Evolutionary conservation across 2,113 vertebrate species (phyloP).

Genomic region (Corydoras maculifer): DNA sequence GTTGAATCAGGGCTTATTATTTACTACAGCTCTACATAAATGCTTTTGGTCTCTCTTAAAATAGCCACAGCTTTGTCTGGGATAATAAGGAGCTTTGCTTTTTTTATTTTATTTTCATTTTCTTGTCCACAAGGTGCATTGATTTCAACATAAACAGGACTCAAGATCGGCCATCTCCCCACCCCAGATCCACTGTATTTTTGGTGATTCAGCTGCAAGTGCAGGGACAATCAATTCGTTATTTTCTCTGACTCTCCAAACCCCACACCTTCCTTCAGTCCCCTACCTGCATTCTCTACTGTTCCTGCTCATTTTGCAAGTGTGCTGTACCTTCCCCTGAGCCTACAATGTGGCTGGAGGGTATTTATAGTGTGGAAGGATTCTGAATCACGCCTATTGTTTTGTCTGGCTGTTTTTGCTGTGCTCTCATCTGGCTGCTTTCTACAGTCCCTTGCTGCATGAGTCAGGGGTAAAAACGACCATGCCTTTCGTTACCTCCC

Average conservation of each 20-base stretch:
- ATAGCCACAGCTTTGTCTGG: not conserved
- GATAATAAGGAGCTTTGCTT: not conserved
- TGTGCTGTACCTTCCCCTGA: slow-evolving; percentile 13
- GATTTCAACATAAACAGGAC: slow-evolving; percentile 14
- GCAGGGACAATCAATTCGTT: slow-evolving; percentile 23
- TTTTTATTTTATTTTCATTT: not conserved
- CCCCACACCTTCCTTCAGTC: not conserved
- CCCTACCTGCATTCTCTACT: not conserved
- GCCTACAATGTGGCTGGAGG: slow-evolving; percentile 7
- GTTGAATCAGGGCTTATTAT: slow-evolving; percentile 7
- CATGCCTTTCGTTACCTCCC: slow-evolving; percentile 39
- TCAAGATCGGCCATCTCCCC: not conserved
- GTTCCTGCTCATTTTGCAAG: slow-evolving; percentile 1
- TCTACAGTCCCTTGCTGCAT: slow-evolving; percentile 46
- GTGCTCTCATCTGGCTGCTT: slow-evolving; percentile 48
- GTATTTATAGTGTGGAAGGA: slow-evolving; percentile 55
- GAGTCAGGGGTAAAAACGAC: slow-evolving; percentile 47
- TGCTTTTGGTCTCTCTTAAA: slow-evolving; percentile 3
- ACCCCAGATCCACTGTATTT: slow-evolving; percentile 8
- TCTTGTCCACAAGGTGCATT: not conserved
- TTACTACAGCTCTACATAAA: slow-evolving; percentile 2
- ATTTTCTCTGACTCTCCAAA: slow-evolving; percentile 1
- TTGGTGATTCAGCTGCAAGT: slow-evolving; percentile 19
- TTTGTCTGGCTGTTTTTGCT: slow-evolving; percentile 42
- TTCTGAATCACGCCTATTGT: slow-evolving; percentile 55